phyloP scores from a whole-genome alignment of 2,113 vertebrate species.

The Thryonomys swinderianus region DNA sequence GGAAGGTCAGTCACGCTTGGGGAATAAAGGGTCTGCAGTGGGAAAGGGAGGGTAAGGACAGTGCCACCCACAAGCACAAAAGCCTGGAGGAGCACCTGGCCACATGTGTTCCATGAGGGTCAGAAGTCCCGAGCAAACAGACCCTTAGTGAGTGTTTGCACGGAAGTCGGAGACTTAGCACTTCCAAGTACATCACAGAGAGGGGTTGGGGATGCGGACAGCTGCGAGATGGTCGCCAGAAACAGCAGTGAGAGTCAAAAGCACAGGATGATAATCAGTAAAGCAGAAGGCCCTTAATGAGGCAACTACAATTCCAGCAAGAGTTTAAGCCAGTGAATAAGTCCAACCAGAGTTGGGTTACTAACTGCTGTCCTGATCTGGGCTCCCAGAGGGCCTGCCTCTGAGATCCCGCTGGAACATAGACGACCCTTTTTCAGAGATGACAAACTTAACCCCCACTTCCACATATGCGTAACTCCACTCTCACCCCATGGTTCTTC shows the following conservation, averaged over 20 bases:
- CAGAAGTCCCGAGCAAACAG: not conserved
- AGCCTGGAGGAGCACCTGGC: rapidly evolving
- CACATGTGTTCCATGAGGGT: rapidly evolving
- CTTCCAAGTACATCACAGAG: not conserved
- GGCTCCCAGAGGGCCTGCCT: not conserved
- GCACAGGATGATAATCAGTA: not conserved
- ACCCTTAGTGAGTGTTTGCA: not conserved
- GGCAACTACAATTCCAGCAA: not conserved
- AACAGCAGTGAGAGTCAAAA: not conserved
- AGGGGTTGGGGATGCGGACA: not conserved
- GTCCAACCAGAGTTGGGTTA: not conserved
- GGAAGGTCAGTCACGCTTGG: constrained; percentile 38
- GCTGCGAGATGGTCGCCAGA: not conserved
- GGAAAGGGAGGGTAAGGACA: not conserved
- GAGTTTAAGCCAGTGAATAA: not conserved
- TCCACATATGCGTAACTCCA: rapidly evolving
- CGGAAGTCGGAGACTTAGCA: not conserved
- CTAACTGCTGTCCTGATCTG: not conserved
- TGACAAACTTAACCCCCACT: not conserved
- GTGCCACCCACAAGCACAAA: not conserved
- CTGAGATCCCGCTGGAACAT: not conserved
- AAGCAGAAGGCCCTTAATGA: not conserved
- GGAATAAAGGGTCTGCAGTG: too few relatives aligned
- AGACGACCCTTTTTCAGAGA: not conserved
- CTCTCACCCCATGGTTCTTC: not conserved